Evolutionary conservation across 2,797 vertebrate species (phyloP), one percentile per base, ranked within the genome.

Genomic region (Sciurus carolinensis): DNA sequence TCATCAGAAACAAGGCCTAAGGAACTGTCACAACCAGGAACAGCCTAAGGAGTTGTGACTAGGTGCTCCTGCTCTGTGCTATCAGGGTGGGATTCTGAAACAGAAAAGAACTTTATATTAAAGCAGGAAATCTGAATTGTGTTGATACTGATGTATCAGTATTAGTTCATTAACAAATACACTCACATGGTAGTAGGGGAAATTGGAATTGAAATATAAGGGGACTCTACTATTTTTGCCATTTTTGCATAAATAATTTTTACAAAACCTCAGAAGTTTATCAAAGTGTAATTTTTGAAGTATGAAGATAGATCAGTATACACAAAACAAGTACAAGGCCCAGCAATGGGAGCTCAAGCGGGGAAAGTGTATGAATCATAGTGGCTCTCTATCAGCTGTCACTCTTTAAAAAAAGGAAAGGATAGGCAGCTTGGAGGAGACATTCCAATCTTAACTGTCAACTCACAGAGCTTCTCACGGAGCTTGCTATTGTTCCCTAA

Each of bases 1-100:
- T 83, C 52, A 52, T 66, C 52, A 93, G 67, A 94, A 91, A 79
- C 28, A 57, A 90, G 80, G 22, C 66, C 75, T 44, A 33, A 71
- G 82, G 57, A 93, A 44, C 47, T 87, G 6, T 36, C 6, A 10
- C 42, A 52, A n/a, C 66, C 57, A 5, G 39, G 67, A 94, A 26
- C 50, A 77, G 17, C 59, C 66, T 64, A 59, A 88, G 24, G 11
- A 66, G 24, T 59, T 3, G 11, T 77, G 14, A 73, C 9, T 22
- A 54, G 59, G 81, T 71, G 26, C 7, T 50, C 73, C 81, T 71
- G 30, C 9, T 42, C 73, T 67, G 7, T 62, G 59, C n/a, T 79
- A 1, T 47, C 59, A 75, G 89, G 12, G 75, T 50, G n/a, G 11
- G 67, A 84, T 86, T 83, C 75, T 86, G 44, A 94, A 71, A 42